phyloP scores from a whole-genome alignment of 2,113 vertebrate species.

The Cairina moschata region DNA sequence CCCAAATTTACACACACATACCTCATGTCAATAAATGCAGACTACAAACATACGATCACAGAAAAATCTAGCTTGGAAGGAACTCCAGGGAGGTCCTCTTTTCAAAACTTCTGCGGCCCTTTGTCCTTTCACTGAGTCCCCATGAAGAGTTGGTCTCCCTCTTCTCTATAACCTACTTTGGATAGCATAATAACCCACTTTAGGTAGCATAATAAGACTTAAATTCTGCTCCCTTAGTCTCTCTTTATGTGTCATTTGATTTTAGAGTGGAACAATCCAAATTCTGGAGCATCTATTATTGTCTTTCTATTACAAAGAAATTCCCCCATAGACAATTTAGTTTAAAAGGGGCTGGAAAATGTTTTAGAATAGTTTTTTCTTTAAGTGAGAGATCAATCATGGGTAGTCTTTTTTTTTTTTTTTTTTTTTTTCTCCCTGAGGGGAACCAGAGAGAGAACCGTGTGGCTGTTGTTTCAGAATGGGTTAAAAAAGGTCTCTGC shows the following conservation, averaged over 20 bases:
- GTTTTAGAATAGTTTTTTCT: neutral
- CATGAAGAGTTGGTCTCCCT: neutral
- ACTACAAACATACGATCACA: neutral
- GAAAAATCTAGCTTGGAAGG: neutral
- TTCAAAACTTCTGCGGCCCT: neutral
- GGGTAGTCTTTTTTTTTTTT: neutral
- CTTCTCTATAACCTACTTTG: too few relatives aligned
- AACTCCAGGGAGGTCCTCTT: neutral
- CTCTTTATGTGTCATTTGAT: neutral
- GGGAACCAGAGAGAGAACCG: neutral
- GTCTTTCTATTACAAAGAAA: neutral
- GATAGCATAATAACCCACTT: too few relatives aligned
- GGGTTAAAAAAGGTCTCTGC: neutral
- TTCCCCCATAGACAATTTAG: neutral
- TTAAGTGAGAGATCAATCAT: neutral
- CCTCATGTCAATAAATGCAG: neutral
- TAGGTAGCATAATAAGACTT: too few relatives aligned
- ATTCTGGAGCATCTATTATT: neutral
- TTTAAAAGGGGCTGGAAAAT: neutral
- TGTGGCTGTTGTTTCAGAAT: neutral
- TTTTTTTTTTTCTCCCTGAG: neutral
- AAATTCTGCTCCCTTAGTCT: neutral
- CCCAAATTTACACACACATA: neutral
- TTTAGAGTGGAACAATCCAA: neutral
- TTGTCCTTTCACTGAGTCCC: neutral